A percentile compares a stretch with the other conserved stretches of the same genome.
Evolutionary conservation across 1,140 invertebrate genomes (phyloP).

Genomic region (Chrysopa pallens): DNA sequence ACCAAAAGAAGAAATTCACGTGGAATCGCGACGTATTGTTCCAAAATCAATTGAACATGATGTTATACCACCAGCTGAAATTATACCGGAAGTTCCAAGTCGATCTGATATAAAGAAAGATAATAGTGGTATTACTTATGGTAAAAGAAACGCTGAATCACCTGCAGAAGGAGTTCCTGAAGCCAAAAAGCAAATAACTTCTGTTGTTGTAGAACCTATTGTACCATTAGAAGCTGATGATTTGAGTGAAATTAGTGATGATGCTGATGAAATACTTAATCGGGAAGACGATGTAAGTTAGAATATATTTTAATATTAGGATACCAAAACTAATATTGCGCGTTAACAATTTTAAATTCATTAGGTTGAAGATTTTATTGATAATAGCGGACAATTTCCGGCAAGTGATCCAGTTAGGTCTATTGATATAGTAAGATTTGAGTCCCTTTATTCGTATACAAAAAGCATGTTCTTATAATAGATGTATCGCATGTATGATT

Average conservation of each 20-base stretch:
- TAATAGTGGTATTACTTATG: slow-evolving; percentile 1
- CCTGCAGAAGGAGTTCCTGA: slow-evolving; percentile 23
- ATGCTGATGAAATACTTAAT: slow-evolving; percentile 69
- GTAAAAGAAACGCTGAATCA: slow-evolving; percentile 20
- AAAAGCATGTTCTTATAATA: too few relatives aligned
- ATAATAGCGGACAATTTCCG: slow-evolving; percentile 3
- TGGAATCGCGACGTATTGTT: slow-evolving; percentile 1
- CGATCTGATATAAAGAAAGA: slow-evolving; percentile 1
- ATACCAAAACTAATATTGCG: too few relatives aligned
- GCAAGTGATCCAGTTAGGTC: slow-evolving; percentile 2
- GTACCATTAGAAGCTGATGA: slow-evolving; percentile 43
- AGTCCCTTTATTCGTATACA: slow-evolving; percentile 1
- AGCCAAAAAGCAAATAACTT: slow-evolving; percentile 21
- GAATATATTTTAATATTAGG: too few relatives aligned
- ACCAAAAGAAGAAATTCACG: slow-evolving; percentile 1
- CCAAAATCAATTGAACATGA: slow-evolving; percentile 4
- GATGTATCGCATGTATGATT: too few relatives aligned
- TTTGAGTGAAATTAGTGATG: slow-evolving; percentile 71
- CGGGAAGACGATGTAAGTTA: slow-evolving; percentile 41
- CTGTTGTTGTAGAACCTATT: slow-evolving; percentile 28
- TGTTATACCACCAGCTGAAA: background rate
- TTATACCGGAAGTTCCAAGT: slow-evolving; percentile 1
- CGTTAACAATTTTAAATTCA: too few relatives aligned
- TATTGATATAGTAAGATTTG: background rate
- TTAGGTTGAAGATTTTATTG: background rate